Evolutionary conservation across 2,113 vertebrate species (phyloP).

Genomic region (Calonectris borealis): DNA sequence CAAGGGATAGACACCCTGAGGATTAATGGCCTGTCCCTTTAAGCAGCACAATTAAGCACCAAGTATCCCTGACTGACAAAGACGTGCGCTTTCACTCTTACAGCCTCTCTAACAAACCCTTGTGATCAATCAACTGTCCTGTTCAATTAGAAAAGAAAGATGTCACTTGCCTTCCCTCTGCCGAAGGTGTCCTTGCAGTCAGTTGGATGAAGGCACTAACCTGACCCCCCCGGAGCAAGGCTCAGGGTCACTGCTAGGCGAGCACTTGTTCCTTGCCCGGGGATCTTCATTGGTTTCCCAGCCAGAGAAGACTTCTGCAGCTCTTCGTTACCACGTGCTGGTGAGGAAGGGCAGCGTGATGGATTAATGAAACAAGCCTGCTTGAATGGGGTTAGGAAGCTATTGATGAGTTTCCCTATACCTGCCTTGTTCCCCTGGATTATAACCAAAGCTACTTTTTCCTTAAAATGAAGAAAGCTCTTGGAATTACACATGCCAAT

Average conservation of each 20-base stretch:
- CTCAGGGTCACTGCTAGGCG: not conserved
- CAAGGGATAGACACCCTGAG: not conserved
- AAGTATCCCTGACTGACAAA: not conserved
- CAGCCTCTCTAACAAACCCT: slow-evolving; percentile 19
- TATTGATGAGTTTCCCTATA: not conserved
- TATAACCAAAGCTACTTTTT: not conserved
- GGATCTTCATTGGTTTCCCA: not conserved
- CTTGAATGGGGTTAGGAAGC: not conserved
- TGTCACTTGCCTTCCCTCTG: not conserved
- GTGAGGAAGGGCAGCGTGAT: not conserved
- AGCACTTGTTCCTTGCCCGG: not conserved
- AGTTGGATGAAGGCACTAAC: not conserved
- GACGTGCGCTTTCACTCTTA: not conserved
- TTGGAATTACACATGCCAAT: not conserved
- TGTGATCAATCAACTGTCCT: slow-evolving; percentile 61
- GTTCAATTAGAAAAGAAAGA: slow-evolving; percentile 62
- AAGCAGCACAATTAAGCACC: not conserved
- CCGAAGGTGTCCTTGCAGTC: slow-evolving; percentile 31
- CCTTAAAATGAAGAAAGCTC: not conserved
- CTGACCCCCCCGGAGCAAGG: not conserved
- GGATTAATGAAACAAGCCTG: not conserved
- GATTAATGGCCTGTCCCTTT: not conserved
- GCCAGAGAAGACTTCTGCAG: not conserved
- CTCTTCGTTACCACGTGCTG: not conserved
- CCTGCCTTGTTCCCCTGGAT: not conserved